phyloP scores from a whole-genome alignment of 1,140 invertebrate species.

The Camponotus vicinus region DNA sequence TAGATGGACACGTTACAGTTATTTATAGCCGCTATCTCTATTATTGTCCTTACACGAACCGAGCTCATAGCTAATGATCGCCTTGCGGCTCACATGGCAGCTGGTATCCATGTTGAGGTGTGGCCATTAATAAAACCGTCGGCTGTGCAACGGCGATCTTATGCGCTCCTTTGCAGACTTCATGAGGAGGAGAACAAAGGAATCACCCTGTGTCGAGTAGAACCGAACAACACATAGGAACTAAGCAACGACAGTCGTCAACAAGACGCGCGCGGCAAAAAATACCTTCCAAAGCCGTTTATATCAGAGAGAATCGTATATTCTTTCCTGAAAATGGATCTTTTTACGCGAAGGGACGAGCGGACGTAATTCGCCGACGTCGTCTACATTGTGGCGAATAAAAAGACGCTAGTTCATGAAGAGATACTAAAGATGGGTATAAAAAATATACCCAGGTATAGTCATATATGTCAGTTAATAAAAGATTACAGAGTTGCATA shows the following conservation, averaged over 20 bases:
- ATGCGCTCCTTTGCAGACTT: constrained; percentile 21
- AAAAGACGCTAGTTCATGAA: not conserved
- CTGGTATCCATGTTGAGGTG: constrained; percentile 68
- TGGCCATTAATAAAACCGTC: constrained; percentile 75
- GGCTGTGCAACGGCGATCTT: constrained; percentile 53
- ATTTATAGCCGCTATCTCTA: constrained; percentile 79
- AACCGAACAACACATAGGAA: not conserved
- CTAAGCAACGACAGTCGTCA: not conserved
- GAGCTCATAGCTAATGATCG: constrained; percentile 64
- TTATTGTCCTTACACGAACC: constrained; percentile 76
- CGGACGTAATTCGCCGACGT: constrained; percentile 38
- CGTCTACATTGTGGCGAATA: constrained; percentile 33
- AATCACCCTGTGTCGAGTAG: constrained; percentile 36
- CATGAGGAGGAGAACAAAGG: constrained; percentile 61
- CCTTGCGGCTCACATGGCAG: constrained; percentile 67
- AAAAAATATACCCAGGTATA: constrained; percentile 11
- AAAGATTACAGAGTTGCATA: not conserved
- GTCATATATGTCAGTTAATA: not conserved
- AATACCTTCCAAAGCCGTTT: constrained; percentile 11
- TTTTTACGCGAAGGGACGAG: constrained; percentile 30
- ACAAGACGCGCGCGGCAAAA: not conserved
- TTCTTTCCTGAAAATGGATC: constrained; percentile 40
- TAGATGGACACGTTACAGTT: constrained; percentile 76
- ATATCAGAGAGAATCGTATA: constrained; percentile 44
- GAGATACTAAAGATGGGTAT: not conserved